A percentile compares a stretch with the other conserved stretches of the same genome.
phyloP scores from a whole-genome alignment of 2,888 invertebrate species.

The Listrodromus nycthemerus region DNA sequence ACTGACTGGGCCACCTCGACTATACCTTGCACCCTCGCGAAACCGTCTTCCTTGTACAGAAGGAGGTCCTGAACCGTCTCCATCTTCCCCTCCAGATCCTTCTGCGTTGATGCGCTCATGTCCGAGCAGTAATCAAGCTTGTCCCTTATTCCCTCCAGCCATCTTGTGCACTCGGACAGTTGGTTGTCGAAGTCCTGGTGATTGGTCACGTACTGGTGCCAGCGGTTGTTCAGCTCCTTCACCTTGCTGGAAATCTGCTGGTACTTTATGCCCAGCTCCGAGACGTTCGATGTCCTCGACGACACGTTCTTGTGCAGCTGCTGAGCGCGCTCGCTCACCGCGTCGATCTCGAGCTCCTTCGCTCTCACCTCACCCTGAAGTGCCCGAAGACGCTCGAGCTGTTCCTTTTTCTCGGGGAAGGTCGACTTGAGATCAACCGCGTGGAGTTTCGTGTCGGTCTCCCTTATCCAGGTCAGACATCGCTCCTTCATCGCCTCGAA shows the following conservation, averaged over 20 bases:
- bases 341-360: conserved; percentile 96
- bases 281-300: conserved; percentile 92
- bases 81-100: conserved; percentile 94
- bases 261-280: conserved; percentile 96
- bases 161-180: conserved; percentile 91
- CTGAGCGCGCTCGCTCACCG: conserved; percentile 96
- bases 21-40: conserved; percentile 91
- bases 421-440: conserved; percentile 94
- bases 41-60: conserved; percentile 97
- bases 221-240: conserved; percentile 95
- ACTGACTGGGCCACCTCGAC: conserved; percentile 97
- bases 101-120: conserved; percentile 91
- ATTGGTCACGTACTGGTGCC: conserved; percentile 95
- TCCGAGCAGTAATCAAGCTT: conserved; percentile 96
- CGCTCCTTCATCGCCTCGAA: conserved; percentile 95
- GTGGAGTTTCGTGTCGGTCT: conserved; percentile 94
- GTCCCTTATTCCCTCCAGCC: conserved; percentile 93
- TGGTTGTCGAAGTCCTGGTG: conserved; percentile 95
- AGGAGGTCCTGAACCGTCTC: conserved; percentile 94
- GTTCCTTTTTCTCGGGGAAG: conserved; percentile 92
- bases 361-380: conserved; percentile 95
- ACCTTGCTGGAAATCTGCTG: conserved; percentile 95
- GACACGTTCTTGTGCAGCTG: conserved; percentile 91
- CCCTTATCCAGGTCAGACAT: conserved; percentile 94
- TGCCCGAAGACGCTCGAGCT: conserved; percentile 91